Percentiles rank a stretch among this genome's conserved stretches.
Conservation (phyloP, 1,140 invertebrate species). For the Drosophila equinoxialis region DNA sequence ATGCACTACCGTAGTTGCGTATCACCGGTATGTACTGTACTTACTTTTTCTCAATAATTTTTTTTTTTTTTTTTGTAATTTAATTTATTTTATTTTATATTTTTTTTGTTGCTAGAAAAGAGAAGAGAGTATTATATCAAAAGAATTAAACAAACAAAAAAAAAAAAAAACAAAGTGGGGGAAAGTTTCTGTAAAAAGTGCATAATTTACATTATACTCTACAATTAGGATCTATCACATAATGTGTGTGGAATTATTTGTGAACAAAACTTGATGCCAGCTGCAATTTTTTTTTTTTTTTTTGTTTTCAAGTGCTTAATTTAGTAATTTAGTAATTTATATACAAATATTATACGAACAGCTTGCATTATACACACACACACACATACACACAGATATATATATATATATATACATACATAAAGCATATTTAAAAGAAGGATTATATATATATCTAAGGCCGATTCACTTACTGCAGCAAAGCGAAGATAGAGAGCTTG, state of each 20-base stretch:
- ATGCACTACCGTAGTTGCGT: too few species aligned
- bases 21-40: not conserved
- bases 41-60: slow-evolving; percentile 1
- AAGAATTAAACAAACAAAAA: not conserved
- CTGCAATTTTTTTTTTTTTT: slow-evolving; percentile 63
- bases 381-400: slow-evolving; percentile 28
- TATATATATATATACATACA: slow-evolving; percentile 19
- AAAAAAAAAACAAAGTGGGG: slow-evolving; percentile 25
- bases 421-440: slow-evolving; percentile 51
- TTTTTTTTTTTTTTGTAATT: slow-evolving; percentile 7
- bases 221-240: slow-evolving; percentile 43
- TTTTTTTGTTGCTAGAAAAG: slow-evolving; percentile 22
- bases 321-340: slow-evolving; percentile 76
- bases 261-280: slow-evolving; percentile 48
- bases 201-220: slow-evolving; percentile 42
- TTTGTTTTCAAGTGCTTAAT: slow-evolving; percentile 61
- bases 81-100: slow-evolving; percentile 68
- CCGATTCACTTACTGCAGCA: slow-evolving; percentile 24
- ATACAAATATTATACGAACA: slow-evolving; percentile 57
- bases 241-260: slow-evolving; percentile 40
- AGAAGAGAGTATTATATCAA: slow-evolving; percentile 63
- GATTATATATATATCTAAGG: slow-evolving; percentile 46
- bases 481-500: slow-evolving; percentile 32
- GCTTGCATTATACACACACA: slow-evolving; percentile 53
- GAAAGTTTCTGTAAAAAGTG: slow-evolving; percentile 68